Evolutionary conservation across 2,888 invertebrate genomes (phyloP), one percentile per base, ranked within the genome.

Genomic region (Phengaris arion): DNA sequence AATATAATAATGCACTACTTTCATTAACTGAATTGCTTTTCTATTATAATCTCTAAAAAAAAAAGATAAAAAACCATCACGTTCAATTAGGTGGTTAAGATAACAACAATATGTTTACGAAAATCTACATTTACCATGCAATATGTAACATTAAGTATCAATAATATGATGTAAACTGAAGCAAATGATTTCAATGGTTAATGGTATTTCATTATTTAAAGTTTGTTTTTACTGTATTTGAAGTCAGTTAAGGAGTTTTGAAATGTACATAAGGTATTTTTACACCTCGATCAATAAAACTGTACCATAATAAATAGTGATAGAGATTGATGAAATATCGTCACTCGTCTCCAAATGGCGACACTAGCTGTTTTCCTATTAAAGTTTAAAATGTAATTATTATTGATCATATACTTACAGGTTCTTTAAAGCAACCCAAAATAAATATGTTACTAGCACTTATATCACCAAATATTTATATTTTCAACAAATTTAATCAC

Each of bases 141-240:
- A 48, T 69, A 48, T 69, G 35, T 35, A 35, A 69, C 69, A 8
- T 48, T 48, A 69, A 6, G 46, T 35, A 35, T 35, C 35, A 35
- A 35, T 35, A 35, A 35, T 69, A 69, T 69, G 69, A 69, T 69
- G 69, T 69, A 69, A 69, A 48, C 69, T n/a, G 8, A 46, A 3
- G 46, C 45, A 68, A n/a, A 48, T 48, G n/a, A 15, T 69, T 69
- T 69, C n/a, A 48, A 13, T 69, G 6, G 6, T 48, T 48, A 48
- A 52, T 4, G 10, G 10, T 52, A 52, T 35, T 35, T 4, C 12
- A 6, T 64, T 35, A 4, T 12, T 10, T 45, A 15, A 15, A 6
- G 35, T 12, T 64, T 35, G 6, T 64, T 64, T 59, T 6, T 45
- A 64, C 10, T 22, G 13, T 64, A 13, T 64, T 22, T 12, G 6